These are phyloP conservation scores for Malurus splendens DNA, from an alignment of 2,797 vertebrate species.

Conservation along the genomic window DNA sequence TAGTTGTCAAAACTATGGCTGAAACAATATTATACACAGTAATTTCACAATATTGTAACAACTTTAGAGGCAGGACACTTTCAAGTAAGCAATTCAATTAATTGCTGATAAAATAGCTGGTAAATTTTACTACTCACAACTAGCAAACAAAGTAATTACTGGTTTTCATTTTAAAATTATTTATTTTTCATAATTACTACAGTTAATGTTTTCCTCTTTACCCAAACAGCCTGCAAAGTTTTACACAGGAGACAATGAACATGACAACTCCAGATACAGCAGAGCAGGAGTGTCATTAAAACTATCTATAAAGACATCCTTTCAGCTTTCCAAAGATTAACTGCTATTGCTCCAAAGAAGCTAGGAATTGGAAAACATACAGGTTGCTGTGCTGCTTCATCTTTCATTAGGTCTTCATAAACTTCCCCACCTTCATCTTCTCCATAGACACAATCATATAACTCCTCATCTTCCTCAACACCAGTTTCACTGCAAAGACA, in stretches of 20 bases:
- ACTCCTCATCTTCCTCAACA: constrained; percentile 89
- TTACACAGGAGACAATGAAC: not conserved
- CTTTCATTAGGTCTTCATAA: constrained; percentile 97
- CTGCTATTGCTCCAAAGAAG: not conserved
- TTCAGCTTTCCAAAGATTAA: not conserved
- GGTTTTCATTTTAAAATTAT: not conserved
- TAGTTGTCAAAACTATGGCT: not conserved
- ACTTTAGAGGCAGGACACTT: not conserved
- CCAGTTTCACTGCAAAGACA: constrained; percentile 80
- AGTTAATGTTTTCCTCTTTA: not conserved
- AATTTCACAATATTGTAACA: not conserved
- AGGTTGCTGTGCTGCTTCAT: constrained; percentile 81
- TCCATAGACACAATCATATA: constrained; percentile 95
- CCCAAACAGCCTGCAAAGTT: not conserved
- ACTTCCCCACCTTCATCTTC: constrained; percentile 95
- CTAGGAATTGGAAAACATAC: constrained; percentile 63
- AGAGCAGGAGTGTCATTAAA: not conserved
- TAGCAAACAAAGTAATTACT: not conserved
- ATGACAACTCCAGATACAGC: accelerated
- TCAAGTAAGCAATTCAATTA: not conserved
- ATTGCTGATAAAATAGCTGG: not conserved
- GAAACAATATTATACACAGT: not conserved
- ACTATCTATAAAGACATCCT: not conserved
- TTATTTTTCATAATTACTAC: not conserved
- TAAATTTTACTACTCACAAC: not conserved